Percentiles rank a stretch among this genome's conserved stretches.
Evolutionary conservation across 2,888 invertebrate species (phyloP).

Genomic region (Iphiclides podalirius): DNA sequence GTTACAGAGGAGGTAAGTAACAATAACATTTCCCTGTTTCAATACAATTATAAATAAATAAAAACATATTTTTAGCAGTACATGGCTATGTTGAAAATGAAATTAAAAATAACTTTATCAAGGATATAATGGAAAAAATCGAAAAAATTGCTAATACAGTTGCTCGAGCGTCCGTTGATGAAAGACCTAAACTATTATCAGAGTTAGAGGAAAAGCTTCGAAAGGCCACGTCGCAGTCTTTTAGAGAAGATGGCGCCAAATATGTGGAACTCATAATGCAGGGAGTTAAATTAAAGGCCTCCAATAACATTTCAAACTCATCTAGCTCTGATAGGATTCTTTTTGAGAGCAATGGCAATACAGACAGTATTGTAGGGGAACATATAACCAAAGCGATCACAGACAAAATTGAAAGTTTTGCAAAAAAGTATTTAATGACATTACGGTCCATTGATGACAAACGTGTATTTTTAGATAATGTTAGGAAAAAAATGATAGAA

Average conservation of each 20-base stretch:
- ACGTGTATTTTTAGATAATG: constrained; percentile 34
- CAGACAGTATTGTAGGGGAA: constrained; percentile 10
- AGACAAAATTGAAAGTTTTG: constrained; percentile 40
- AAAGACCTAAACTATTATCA: constrained; percentile 24
- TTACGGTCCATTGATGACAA: constrained; percentile 36
- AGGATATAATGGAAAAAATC: constrained; percentile 20
- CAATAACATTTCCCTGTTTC: neutral
- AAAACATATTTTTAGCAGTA: neutral
- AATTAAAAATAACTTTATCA: constrained; percentile 17
- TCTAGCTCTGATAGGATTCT: constrained; percentile 4
- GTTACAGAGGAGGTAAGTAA: constrained; percentile 9
- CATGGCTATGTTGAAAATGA: constrained; percentile 2
- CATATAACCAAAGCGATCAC: constrained; percentile 34
- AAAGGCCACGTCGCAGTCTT: constrained; percentile 33
- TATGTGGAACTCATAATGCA: constrained; percentile 53
- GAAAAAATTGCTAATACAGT: constrained; percentile 20
- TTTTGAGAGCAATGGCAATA: constrained; percentile 2
- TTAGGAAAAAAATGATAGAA: constrained; percentile 32
- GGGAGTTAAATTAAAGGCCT: constrained; percentile 42
- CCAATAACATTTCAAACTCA: constrained; percentile 29
- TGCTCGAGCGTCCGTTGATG: constrained; percentile 13
- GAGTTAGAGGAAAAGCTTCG: constrained; percentile 23
- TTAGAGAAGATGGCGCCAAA: constrained; percentile 39
- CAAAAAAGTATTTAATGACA: constrained; percentile 33
- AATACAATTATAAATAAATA: neutral